Percentiles rank a stretch among this genome's conserved stretches.
phyloP scores from a whole-genome alignment of 2,888 invertebrate species.

The Scaeva pyrastri region DNA sequence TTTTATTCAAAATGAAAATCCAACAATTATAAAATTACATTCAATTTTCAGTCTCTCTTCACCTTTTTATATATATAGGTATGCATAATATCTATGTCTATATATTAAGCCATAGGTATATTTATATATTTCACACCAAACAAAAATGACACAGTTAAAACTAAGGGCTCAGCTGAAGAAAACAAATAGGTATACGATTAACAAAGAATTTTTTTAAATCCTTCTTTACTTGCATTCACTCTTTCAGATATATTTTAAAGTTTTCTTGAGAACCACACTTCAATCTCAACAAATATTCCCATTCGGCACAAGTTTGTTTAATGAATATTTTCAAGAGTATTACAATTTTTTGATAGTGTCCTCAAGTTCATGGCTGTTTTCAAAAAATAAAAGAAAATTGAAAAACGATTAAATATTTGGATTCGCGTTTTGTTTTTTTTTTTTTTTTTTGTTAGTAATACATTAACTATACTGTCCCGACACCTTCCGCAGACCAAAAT shows the following conservation, averaged over 20 bases:
- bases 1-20: background rate
- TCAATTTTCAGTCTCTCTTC: slow-evolving; percentile 36
- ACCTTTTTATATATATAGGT: slow-evolving; percentile 47
- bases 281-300: slow-evolving; percentile 55
- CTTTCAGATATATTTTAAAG: slow-evolving; percentile 38
- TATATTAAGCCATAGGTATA: slow-evolving; percentile 11
- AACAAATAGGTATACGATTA: slow-evolving; percentile 41
- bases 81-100: background rate
- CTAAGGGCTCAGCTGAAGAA: slow-evolving; percentile 33
- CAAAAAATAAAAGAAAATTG: background rate
- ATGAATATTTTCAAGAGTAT: slow-evolving; percentile 25
- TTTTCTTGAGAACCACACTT: slow-evolving; percentile 38
- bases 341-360: slow-evolving; percentile 31
- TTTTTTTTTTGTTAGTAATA: no score
- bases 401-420: background rate
- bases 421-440: background rate
- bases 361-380: background rate
- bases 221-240: slow-evolving; percentile 64
- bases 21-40: slow-evolving; percentile 7
- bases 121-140: slow-evolving; percentile 36
- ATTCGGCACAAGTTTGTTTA: slow-evolving; percentile 43
- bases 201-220: slow-evolving; percentile 46
- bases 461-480: no score
- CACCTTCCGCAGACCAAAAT: no score
- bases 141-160: slow-evolving; percentile 42